Percentiles rank a stretch among this genome's conserved stretches.
Evolutionary conservation across 2,113 vertebrate genomes (phyloP).

Genomic region (Albula glossodonta): DNA sequence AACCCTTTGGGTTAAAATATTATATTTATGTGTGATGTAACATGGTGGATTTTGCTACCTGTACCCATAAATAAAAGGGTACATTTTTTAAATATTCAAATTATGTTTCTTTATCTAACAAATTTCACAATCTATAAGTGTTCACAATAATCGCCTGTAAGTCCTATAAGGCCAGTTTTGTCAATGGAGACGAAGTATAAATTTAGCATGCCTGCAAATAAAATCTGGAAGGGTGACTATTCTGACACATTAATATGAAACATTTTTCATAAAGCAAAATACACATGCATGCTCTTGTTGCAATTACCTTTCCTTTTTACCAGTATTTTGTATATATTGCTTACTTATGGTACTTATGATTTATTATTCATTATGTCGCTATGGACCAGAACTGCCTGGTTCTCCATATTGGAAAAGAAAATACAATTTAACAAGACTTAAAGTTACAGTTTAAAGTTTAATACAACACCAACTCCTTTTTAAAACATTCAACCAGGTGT

Average conservation of each 20-base stretch:
- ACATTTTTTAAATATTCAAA: too few species aligned
- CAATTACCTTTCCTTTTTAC: not conserved
- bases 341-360: not conserved
- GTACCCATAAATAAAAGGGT: too few species aligned
- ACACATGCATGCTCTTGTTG: too few species aligned
- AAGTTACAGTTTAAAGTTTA: conserved; percentile 70
- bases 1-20: too few species aligned
- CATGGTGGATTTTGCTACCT: too few species aligned
- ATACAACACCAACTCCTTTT: conserved; percentile 76
- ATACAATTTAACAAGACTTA: not conserved
- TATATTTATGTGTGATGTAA: too few species aligned
- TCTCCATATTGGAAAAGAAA: not conserved
- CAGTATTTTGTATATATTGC: too few species aligned
- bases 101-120: too few species aligned
- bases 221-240: not conserved
- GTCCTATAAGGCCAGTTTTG: not conserved
- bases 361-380: not conserved
- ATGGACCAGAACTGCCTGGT: not conserved
- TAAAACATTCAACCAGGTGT: conserved; percentile 73
- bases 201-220: not conserved
- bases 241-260: too few species aligned
- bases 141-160: not conserved
- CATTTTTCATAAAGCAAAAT: too few species aligned
- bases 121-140: not conserved
- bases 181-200: not conserved